phyloP scores from a whole-genome alignment of 2,888 invertebrate genomes.

The Aporophyla lueneburgensis region DNA sequence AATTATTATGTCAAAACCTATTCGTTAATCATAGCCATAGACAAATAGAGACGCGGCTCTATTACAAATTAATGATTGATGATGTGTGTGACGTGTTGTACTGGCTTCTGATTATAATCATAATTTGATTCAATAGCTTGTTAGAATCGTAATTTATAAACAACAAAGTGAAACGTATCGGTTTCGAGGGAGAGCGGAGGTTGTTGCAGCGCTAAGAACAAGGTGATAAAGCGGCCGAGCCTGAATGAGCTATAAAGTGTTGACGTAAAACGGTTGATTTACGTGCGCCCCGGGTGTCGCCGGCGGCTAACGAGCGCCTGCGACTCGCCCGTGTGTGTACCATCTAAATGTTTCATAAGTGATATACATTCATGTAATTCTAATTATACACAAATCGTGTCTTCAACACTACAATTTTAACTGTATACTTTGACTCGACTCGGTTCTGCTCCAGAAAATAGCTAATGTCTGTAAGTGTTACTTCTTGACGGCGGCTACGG shows the following conservation, averaged over 20 bases:
- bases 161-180: slow-evolving; percentile 57
- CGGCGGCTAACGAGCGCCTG: slow-evolving; percentile 71
- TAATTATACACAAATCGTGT: slow-evolving; percentile 59
- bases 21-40: slow-evolving; percentile 54
- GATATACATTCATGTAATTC: slow-evolving; percentile 47
- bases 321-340: slow-evolving; percentile 51
- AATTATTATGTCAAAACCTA: slow-evolving; percentile 54
- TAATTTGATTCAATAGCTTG: slow-evolving; percentile 66
- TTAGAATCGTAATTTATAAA: slow-evolving; percentile 58
- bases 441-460: slow-evolving; percentile 71
- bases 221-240: slow-evolving; percentile 76
- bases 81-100: slow-evolving; percentile 46
- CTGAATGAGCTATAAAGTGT: slow-evolving; percentile 81
- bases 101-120: slow-evolving; percentile 60
- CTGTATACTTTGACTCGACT: slow-evolving; percentile 59
- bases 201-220: slow-evolving; percentile 72
- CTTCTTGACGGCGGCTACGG: slow-evolving; percentile 51
- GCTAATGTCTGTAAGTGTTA: slow-evolving; percentile 64
- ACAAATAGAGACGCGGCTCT: slow-evolving; percentile 61
- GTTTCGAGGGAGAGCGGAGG: slow-evolving; percentile 62
- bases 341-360: slow-evolving; percentile 56
- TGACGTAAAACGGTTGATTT: slow-evolving; percentile 79
- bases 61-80: slow-evolving; percentile 66
- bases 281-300: slow-evolving; percentile 74
- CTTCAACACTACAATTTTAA: slow-evolving; percentile 54